phyloP scores from a whole-genome alignment of 1,140 invertebrate genomes.

The Harlomillsia oculata region DNA sequence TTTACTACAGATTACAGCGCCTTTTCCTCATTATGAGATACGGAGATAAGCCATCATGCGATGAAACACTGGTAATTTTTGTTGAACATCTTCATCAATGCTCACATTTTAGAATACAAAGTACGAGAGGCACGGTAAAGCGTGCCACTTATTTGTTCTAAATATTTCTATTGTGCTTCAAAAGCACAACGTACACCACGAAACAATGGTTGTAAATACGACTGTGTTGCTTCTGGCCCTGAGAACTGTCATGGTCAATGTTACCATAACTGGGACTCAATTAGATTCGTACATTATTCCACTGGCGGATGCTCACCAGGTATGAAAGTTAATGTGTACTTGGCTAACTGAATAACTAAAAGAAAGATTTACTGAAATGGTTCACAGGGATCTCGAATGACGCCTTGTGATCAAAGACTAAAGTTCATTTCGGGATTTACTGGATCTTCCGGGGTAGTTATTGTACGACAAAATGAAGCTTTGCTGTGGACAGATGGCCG shows the following conservation, averaged over 20 bases:
- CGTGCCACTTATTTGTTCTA: too few species aligned
- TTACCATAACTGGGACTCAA: neutral
- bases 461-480: constrained; percentile 62
- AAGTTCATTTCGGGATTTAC: constrained; percentile 77
- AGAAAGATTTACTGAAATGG: neutral
- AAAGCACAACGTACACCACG: too few species aligned
- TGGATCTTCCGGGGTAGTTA: constrained; percentile 68
- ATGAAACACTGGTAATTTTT: too few species aligned
- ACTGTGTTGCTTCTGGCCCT: neutral
- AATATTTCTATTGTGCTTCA: too few species aligned
- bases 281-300: constrained; percentile 39
- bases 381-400: constrained; percentile 54
- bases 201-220: too few species aligned
- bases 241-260: neutral
- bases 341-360: neutral
- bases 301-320: constrained; percentile 40
- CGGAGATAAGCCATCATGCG: too few species aligned
- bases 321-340: constrained; percentile 20
- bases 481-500: constrained; percentile 92
- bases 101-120: too few species aligned
- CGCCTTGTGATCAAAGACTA: constrained; percentile 63
- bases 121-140: too few species aligned
- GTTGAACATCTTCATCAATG: too few species aligned
- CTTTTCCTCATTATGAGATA: too few species aligned
- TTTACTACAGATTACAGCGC: too few species aligned